Percentiles rank a stretch among this genome's conserved stretches.
Conservation (phyloP, 2,113 vertebrate genomes). For the Ictalurus furcatus region DNA sequence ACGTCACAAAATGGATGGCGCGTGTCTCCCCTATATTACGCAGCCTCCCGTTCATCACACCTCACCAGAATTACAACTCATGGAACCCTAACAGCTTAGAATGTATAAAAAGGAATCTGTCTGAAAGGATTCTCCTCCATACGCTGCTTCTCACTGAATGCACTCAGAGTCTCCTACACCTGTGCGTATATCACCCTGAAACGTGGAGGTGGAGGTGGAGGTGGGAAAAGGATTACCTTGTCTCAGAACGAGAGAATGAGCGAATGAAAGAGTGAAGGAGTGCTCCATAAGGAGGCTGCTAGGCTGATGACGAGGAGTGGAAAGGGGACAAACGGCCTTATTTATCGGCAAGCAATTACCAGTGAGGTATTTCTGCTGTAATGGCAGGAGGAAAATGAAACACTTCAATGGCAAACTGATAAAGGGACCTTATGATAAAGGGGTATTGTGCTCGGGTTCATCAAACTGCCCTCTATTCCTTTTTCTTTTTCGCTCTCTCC, state of each 20-base stretch:
- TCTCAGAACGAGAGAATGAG: conserved; percentile 25
- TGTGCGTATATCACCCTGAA: conserved; percentile 7
- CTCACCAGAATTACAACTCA: conserved; percentile 18
- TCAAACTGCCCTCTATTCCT: conserved; percentile 28
- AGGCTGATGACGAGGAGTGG: conserved; percentile 22
- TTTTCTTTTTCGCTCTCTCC: conserved; percentile 30
- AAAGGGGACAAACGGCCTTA: conserved; percentile 49
- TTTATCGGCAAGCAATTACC: conserved; percentile 62
- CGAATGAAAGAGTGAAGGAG: conserved; percentile 26
- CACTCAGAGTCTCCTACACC: not conserved
- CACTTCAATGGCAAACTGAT: conserved; percentile 53
- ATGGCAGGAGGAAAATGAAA: conserved; percentile 54
- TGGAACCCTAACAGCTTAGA: conserved; percentile 28
- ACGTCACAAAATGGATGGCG: conserved; percentile 14
- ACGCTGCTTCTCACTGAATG: not conserved
- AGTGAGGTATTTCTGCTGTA: conserved; percentile 44
- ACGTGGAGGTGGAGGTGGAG: conserved; percentile 23
- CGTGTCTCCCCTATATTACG: not conserved
- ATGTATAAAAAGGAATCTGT: conserved; percentile 36
- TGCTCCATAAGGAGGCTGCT: conserved; percentile 29
- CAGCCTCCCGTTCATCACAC: conserved; percentile 5
- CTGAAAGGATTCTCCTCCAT: conserved; percentile 32
- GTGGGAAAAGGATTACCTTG: conserved; percentile 35
- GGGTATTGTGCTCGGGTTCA: conserved; percentile 57
- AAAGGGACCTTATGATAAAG: conserved; percentile 58